phyloP scores from a whole-genome alignment of 2,888 invertebrate species.

The Sclerodermus sp. region DNA sequence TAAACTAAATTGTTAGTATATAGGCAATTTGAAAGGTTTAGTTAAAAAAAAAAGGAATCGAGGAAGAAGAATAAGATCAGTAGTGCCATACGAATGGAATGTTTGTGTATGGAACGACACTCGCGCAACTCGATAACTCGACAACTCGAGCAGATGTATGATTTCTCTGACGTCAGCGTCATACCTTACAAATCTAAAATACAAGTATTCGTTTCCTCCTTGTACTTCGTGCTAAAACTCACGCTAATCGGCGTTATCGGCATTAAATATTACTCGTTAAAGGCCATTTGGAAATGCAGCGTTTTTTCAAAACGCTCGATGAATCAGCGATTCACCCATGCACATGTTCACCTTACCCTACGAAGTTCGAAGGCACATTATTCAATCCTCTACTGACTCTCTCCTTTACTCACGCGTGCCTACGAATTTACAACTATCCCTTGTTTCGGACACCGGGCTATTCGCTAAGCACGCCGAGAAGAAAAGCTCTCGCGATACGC shows the following conservation, averaged over 20 bases:
- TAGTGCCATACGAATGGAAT: conserved; percentile 43
- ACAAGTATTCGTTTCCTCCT: conserved; percentile 8
- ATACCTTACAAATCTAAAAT: conserved; percentile 22
- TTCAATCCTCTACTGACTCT: conserved; percentile 11
- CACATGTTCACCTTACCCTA: conserved; percentile 27
- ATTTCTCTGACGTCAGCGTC: conserved; percentile 36
- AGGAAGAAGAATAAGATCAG: conserved; percentile 1
- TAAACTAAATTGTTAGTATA: conserved; percentile 25
- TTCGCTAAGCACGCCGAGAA: not conserved
- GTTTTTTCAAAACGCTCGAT: conserved; percentile 32
- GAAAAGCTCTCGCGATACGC: not conserved
- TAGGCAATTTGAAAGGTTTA: conserved; percentile 12
- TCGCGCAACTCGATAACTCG: no score
- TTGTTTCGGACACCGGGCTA: no score
- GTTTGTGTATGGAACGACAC: conserved; percentile 48
- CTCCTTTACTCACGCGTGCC: no score
- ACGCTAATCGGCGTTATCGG: conserved; percentile 12
- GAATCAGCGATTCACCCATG: conserved; percentile 39
- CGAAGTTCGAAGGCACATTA: conserved; percentile 44
- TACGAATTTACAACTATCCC: no score
- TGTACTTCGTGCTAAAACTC: not conserved
- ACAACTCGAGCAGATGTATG: no score
- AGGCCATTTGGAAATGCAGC: conserved; percentile 38
- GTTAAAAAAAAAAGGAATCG: conserved; percentile 1
- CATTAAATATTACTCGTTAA: conserved; percentile 31